Evolutionary conservation across 2,888 invertebrate genomes (phyloP), one percentile per base, ranked within the genome.

Genomic region (Apotomis turbidana): DNA sequence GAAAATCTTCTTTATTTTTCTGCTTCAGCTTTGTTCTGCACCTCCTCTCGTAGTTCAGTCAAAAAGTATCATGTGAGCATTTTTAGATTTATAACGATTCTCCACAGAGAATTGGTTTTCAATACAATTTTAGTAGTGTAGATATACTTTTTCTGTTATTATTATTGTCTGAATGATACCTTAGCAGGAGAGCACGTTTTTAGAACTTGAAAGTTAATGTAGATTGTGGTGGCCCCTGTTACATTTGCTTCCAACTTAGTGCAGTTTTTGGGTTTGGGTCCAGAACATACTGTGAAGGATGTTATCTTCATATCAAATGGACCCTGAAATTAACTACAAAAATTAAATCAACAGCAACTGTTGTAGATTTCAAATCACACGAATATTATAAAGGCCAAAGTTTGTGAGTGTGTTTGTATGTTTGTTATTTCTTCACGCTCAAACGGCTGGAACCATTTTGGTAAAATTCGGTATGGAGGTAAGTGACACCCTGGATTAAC

Each of bases 171-270:
- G 6, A n/a, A 41, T 3, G 3, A 27, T 66, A 70, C 70, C 70
- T 71, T 66, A 5, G 70, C 59, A 6, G 70, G 70, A 12, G 46
- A 46, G 38, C 66, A 60, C 38, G n/a, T 52, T 36, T 54, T 71
- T 5, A 46, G 6, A n/a, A 71, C 70, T 54, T 55, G 59, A 3
- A 71, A 49, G 46, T 60, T 59, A 9, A 66, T 10, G n/a, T 66
- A 66, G 44, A 71, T 52, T 10, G 59, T 15, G 27, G 46, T 49
- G 0, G 59, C 46, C 3, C 60, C 66, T 8, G 46, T 60, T 54
- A 66, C 13, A 55, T 64, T 66, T 10, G 54, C 70, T 15, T 54
- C 54, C 44, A 64, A 13, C 15, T 46, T 13, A 5, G 70, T 71
- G 10, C 64, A 66, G 27, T 60, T 36, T 55, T 38, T 66, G 9